Conservation (phyloP, 2,888 invertebrate genomes). For the Agonopterix alstromeriana region DNA sequence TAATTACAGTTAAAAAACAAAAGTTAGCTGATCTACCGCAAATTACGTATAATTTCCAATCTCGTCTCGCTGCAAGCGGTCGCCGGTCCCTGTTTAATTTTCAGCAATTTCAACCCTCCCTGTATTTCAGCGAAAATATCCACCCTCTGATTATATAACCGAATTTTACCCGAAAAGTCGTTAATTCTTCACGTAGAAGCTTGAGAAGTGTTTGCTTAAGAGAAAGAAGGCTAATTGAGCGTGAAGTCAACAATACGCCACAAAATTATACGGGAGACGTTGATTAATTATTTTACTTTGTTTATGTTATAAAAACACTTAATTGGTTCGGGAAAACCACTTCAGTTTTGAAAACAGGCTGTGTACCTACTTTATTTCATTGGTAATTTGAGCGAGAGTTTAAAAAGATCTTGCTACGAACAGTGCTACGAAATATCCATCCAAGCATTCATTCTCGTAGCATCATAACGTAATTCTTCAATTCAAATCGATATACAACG, state of each 20-base stretch:
- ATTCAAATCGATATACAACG: too few species aligned
- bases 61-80: slow-evolving; percentile 25
- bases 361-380: too few species aligned
- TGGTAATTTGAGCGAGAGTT: too few species aligned
- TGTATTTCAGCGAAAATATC: slow-evolving; percentile 8
- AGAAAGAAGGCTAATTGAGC: slow-evolving; percentile 49
- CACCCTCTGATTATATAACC: slow-evolving; percentile 5
- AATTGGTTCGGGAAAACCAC: not conserved
- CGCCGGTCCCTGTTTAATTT: slow-evolving; percentile 43
- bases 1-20: not conserved
- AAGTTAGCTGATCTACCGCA: slow-evolving; percentile 14
- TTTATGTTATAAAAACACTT: slow-evolving; percentile 28
- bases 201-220: slow-evolving; percentile 32
- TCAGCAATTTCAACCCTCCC: slow-evolving; percentile 35
- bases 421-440: too few species aligned
- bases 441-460: too few species aligned
- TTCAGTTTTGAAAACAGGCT: too few species aligned
- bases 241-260: slow-evolving; percentile 20
- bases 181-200: slow-evolving; percentile 18
- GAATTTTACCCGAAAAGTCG: slow-evolving; percentile 12
- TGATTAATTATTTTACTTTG: slow-evolving; percentile 48
- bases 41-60: slow-evolving; percentile 49
- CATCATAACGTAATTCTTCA: too few species aligned
- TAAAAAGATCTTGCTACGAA: too few species aligned
- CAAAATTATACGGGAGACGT: slow-evolving; percentile 26